Conservation (phyloP, 2,888 invertebrate species). For the Bombylius discolor region DNA sequence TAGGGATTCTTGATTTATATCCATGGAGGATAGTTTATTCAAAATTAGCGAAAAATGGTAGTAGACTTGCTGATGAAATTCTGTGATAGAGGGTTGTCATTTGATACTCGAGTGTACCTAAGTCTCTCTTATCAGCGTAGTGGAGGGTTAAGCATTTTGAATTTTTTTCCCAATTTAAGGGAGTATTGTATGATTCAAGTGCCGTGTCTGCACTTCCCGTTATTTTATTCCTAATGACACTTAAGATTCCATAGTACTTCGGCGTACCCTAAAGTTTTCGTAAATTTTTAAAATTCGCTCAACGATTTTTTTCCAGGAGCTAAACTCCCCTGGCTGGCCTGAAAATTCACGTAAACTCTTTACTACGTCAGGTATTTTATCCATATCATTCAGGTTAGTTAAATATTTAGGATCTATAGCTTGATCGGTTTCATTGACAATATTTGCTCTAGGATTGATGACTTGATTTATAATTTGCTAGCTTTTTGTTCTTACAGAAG, state of each 20-base stretch:
- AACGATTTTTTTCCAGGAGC: constrained; percentile 10
- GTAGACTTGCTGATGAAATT: constrained; percentile 16
- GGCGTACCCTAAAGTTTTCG: constrained; percentile 3
- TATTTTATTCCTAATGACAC: constrained; percentile 2
- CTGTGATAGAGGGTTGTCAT: constrained; percentile 12
- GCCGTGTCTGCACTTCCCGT: not conserved
- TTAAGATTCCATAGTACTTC: constrained; percentile 8
- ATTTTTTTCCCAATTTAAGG: constrained; percentile 6
- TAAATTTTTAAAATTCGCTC: constrained; percentile 9
- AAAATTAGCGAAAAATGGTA: constrained; percentile 16
- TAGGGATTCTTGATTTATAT: constrained; percentile 12
- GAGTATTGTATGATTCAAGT: constrained; percentile 6
- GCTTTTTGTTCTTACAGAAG: not conserved
- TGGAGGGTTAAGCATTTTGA: constrained; percentile 7
- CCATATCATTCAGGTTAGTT: not conserved
- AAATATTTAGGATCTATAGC: not conserved
- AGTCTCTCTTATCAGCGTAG: constrained; percentile 11
- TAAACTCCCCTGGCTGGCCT: constrained; percentile 6
- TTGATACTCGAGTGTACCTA: constrained; percentile 12
- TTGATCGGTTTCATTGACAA: not conserved
- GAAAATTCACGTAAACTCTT: constrained; percentile 7
- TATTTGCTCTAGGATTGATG: not conserved
- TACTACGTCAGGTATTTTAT: constrained; percentile 10
- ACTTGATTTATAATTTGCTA: not conserved
- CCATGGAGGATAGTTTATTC: constrained; percentile 15